Evolutionary conservation across 2,113 vertebrate species (phyloP).

Genomic region (Erythrolamprus reginae): DNA sequence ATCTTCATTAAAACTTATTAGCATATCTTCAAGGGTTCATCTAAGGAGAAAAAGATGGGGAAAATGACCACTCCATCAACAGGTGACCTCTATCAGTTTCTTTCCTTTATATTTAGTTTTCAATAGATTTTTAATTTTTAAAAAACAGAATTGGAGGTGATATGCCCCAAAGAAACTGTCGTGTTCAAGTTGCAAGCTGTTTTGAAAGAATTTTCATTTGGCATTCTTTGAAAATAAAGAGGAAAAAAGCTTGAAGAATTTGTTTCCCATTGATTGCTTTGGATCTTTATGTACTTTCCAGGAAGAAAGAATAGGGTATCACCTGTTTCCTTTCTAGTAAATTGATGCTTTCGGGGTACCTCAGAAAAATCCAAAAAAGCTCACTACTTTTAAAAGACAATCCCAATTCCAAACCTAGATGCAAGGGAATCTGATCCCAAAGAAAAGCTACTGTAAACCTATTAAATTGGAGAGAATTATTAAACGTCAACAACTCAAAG

Average conservation of each 20-base stretch:
- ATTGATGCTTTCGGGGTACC: background rate
- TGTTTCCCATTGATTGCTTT: background rate
- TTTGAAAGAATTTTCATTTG: background rate
- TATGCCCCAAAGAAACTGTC: background rate
- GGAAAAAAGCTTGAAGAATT: background rate
- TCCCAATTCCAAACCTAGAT: background rate
- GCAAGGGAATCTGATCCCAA: background rate
- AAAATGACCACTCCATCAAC: background rate
- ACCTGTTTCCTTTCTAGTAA: background rate
- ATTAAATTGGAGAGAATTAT: background rate
- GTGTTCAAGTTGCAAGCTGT: background rate
- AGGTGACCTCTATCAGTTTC: background rate
- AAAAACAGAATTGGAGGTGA: background rate
- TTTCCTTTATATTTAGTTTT: background rate
- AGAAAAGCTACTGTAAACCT: background rate
- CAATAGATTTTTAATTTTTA: background rate
- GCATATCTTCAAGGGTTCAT: background rate
- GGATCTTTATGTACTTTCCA: background rate
- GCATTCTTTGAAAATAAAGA: background rate
- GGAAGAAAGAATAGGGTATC: background rate
- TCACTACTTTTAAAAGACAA: background rate
- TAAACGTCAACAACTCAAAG: background rate
- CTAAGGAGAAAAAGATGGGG: background rate
- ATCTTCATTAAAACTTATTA: background rate
- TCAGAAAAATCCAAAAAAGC: background rate